Evolutionary conservation across 2,113 vertebrate genomes (phyloP), one percentile per base, ranked within the genome.

Genomic region (Eira barbara): DNA sequence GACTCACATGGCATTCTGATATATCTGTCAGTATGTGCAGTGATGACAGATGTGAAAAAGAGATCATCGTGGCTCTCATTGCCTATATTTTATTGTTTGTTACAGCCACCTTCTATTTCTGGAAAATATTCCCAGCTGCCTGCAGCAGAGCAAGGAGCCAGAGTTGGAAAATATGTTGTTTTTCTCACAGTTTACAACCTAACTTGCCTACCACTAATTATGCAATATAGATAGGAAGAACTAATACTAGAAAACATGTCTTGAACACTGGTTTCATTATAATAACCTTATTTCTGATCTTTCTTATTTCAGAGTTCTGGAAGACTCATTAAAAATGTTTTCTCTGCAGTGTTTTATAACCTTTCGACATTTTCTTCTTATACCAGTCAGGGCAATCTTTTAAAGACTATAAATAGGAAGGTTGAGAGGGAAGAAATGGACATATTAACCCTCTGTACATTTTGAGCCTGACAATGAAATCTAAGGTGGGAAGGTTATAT

Each of bases 41-140:
- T 11, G 57, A 94, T 97, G 94, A 93, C 95, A 98, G 80, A 89
- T 94, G 81, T 83, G 83, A 97, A 97, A 57, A 95, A 97, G 97
- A 98, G 97, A 31, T 93, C 83, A 95, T 74, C 20, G 11, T 90
- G 91, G 93, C 86, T 97, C 97, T 67, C 65, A 49, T 92, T 18
- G 89, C 96, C 94, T 97, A 6, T 96, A 97, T 98, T 94, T 97
- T 96, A 92, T 97, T 97, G 67, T 98, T 98, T 98, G 96, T 97
- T 98, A 95, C 78, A 98, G 80, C 6, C 82, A 86, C 97, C 96
- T 97, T 97, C 96, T 98, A 93, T 95, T 98, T 98, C 97, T 98
- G 92, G 95, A 97, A 98, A 98, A 94, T 84, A 95, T 13, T 96
- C 73, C 89, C 61, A 94, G 98, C 90, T 98, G 97, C 96, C 97